Conservation (phyloP, 2,888 invertebrate species). For the Metellina segmentata region DNA sequence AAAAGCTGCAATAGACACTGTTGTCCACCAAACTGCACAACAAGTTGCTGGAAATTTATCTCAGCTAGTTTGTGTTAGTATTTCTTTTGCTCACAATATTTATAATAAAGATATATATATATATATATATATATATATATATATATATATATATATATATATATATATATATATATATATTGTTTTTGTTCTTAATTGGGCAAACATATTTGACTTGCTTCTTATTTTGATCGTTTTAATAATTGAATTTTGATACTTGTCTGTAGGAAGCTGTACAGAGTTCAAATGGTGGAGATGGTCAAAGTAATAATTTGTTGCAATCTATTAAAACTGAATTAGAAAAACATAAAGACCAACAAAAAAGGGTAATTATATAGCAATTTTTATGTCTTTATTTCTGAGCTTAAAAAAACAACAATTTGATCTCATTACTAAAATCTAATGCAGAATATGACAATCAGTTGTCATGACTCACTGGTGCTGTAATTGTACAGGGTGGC, state of each 20-base stretch:
- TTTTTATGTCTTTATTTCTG: not conserved
- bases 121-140: too few relatives aligned
- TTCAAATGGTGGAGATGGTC: slow-evolving; percentile 58
- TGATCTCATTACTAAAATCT: too few relatives aligned
- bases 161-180: too few relatives aligned
- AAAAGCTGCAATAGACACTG: slow-evolving; percentile 60
- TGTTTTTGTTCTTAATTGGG: not conserved
- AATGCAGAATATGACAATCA: too few relatives aligned
- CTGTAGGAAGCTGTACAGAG: slow-evolving; percentile 68
- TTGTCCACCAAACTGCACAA: slow-evolving; percentile 68
- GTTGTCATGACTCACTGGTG: too few relatives aligned
- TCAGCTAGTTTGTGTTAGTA: slow-evolving; percentile 63
- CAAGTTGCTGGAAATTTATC: slow-evolving; percentile 70
- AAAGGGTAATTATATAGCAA: slow-evolving; percentile 54
- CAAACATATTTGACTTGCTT: not conserved
- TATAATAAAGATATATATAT: not conserved
- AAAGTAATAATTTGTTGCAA: slow-evolving; percentile 67
- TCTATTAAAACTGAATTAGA: slow-evolving; percentile 72
- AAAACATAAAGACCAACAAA: slow-evolving; percentile 73
- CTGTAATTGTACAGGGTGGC: too few relatives aligned
- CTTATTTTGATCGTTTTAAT: not conserved
- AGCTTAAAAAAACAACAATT: not conserved
- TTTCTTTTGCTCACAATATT: not conserved
- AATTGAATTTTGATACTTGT: not conserved
- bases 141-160: too few relatives aligned